Evolutionary conservation across 2,888 invertebrate genomes (phyloP).

Genomic region (Nycteola revayana): DNA sequence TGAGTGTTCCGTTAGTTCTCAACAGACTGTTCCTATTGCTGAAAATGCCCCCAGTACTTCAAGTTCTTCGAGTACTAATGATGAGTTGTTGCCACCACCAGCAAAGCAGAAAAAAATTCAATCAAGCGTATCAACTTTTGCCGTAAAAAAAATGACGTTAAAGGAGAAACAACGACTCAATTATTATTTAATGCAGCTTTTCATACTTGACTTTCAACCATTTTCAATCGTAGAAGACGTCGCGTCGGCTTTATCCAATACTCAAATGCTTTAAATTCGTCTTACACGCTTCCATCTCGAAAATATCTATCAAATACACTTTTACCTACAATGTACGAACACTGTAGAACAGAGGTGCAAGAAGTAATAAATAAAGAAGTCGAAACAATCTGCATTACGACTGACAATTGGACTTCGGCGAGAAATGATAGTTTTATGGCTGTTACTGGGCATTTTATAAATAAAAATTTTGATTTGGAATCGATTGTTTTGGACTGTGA

Average conservation of each 20-base stretch:
- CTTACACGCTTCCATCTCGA: slow-evolving; percentile 1
- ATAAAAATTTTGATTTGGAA: background rate
- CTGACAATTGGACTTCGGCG: slow-evolving; percentile 1
- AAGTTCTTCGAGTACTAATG: slow-evolving; percentile 3
- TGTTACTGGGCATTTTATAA: background rate
- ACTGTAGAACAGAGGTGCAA: background rate
- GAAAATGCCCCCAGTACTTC: background rate
- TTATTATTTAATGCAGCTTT: slow-evolving; percentile 7
- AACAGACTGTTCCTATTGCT: slow-evolving; percentile 3
- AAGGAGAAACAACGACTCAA: slow-evolving; percentile 4
- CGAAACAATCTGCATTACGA: slow-evolving; percentile 1
- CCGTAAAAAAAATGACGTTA: background rate
- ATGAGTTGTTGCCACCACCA: slow-evolving; percentile 7
- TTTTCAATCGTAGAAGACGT: slow-evolving; percentile 9
- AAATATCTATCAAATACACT: slow-evolving; percentile 2
- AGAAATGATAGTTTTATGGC: slow-evolving; percentile 2
- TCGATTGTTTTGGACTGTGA: slow-evolving; percentile 1
- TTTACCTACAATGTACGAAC: slow-evolving; percentile 1
- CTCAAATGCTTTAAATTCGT: slow-evolving; percentile 4
- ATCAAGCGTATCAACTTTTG: background rate
- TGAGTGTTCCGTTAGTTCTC: background rate
- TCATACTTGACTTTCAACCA: slow-evolving; percentile 11
- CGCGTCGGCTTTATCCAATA: slow-evolving; percentile 6
- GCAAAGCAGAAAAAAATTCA: slow-evolving; percentile 7
- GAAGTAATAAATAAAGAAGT: background rate